Conservation (phyloP, 1,140 invertebrate genomes). For the Meloidogyne hapla region DNA sequence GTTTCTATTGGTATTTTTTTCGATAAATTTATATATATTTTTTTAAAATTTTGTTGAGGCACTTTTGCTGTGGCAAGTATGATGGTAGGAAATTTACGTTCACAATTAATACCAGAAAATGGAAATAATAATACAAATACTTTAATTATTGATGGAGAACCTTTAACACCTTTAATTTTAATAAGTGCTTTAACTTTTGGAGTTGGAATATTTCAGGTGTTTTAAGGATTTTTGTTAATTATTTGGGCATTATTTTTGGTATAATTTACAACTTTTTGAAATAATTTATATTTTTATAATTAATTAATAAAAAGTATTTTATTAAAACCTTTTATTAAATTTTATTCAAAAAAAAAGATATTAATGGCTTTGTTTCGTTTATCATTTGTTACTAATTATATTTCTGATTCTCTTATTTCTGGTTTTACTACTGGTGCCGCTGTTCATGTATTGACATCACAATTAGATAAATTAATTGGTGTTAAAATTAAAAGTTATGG, state of each 20-base stretch:
- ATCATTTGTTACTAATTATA: constrained; percentile 62
- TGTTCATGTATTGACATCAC: constrained; percentile 59
- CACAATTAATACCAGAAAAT: constrained; percentile 31
- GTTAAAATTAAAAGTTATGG: constrained; percentile 55
- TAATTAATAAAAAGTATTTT: too few species aligned
- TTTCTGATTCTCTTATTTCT: constrained; percentile 61
- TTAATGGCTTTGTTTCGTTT: constrained; percentile 55
- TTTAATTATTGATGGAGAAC: constrained; percentile 31
- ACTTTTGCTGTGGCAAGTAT: constrained; percentile 62
- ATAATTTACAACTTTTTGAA: too few species aligned
- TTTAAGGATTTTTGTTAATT: background rate
- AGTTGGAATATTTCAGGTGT: constrained; percentile 56
- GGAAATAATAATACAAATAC: background rate
- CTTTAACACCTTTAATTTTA: constrained; percentile 52
- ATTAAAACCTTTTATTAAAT: background rate
- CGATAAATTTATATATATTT: background rate
- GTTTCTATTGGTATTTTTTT: constrained; percentile 64
- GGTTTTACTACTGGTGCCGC: constrained; percentile 64
- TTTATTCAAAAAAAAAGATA: constrained; percentile 51
- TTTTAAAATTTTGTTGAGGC: constrained; percentile 37
- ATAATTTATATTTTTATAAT: too few species aligned
- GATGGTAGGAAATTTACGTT: constrained; percentile 57
- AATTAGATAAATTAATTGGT: constrained; percentile 62
- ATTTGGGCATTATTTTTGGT: too few species aligned
- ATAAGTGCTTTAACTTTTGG: constrained; percentile 57